Percentiles rank a stretch among this genome's conserved stretches.
Conservation (phyloP, 2,888 invertebrate species). For the Villa cingulata region DNA sequence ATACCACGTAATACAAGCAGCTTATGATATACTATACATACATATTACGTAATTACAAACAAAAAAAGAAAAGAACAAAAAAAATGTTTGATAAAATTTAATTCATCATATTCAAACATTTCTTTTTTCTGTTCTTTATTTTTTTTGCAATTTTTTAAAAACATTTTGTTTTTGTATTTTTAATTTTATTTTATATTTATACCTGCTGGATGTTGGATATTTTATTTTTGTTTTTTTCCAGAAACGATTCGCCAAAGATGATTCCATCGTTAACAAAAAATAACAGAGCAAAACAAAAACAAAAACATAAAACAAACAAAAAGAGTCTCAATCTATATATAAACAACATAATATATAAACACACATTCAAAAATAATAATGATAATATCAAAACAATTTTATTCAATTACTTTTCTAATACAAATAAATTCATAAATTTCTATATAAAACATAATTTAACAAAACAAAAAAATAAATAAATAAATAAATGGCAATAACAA, state of each 20-base stretch:
- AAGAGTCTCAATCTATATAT: neutral
- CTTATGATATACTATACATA: no score
- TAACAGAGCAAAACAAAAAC: conserved; percentile 6
- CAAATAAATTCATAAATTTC: no score
- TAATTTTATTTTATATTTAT: neutral
- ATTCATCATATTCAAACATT: no score
- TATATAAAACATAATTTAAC: neutral
- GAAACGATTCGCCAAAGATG: conserved; percentile 39
- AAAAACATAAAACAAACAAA: neutral
- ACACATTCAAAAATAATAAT: neutral
- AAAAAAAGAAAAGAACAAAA: no score
- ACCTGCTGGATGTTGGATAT: conserved; percentile 6
- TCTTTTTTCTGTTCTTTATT: neutral
- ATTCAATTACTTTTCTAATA: no score
- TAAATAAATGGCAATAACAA: neutral
- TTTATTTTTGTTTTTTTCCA: conserved; percentile 31
- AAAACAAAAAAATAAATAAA: neutral
- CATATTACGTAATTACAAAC: no score
- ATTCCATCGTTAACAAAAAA: conserved; percentile 22
- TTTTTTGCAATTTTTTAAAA: neutral
- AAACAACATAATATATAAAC: neutral
- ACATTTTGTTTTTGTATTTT: neutral
- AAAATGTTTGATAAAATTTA: no score
- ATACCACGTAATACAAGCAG: no score
- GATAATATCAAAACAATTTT: no score